Evolutionary conservation across 2,797 vertebrate genomes (phyloP).

Genomic region (Parotocinclus haroldoi): DNA sequence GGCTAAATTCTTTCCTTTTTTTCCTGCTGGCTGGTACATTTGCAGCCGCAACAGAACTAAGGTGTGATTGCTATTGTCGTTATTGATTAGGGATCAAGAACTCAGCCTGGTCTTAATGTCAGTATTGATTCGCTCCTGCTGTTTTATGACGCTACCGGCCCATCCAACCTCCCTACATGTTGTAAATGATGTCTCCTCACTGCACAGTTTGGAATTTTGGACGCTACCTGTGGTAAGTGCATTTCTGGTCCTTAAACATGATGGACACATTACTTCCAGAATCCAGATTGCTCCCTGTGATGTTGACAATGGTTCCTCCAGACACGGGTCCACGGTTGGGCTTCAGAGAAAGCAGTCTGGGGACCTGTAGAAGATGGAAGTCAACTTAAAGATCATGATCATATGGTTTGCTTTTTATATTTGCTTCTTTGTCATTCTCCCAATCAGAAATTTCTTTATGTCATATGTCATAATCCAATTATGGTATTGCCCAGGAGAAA

Average conservation of each 20-base stretch:
- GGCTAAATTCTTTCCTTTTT: slow-evolving; percentile 8
- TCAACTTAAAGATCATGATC: background rate
- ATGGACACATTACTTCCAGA: slow-evolving; percentile 93
- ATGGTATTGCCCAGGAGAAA: slow-evolving; percentile 44
- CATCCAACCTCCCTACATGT: slow-evolving; percentile 8
- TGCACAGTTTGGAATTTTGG: slow-evolving; percentile 15
- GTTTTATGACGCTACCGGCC: slow-evolving; percentile 20
- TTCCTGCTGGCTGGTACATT: slow-evolving; percentile 8
- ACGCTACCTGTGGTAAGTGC: slow-evolving; percentile 87
- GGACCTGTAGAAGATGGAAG: slow-evolving; percentile 67
- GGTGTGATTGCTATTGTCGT: slow-evolving; percentile 31
- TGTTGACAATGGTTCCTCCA: slow-evolving; percentile 92
- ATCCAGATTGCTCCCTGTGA: slow-evolving; percentile 91
- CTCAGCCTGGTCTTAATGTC: slow-evolving; percentile 37
- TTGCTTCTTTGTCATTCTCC: no score
- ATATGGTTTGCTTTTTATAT: no score
- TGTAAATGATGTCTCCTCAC: slow-evolving; percentile 6
- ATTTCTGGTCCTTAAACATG: slow-evolving; percentile 88
- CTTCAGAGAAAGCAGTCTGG: slow-evolving; percentile 82
- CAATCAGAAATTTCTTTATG: slow-evolving; percentile 36
- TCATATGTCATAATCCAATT: slow-evolving; percentile 57
- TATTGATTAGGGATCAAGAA: slow-evolving; percentile 54
- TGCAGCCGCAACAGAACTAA: background rate
- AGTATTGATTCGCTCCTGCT: slow-evolving; percentile 35
- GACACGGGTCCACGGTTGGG: slow-evolving; percentile 89